Evolutionary conservation across 2,888 invertebrate genomes (phyloP), one percentile per base, ranked within the genome.

Genomic region (Pinctada fucata): DNA sequence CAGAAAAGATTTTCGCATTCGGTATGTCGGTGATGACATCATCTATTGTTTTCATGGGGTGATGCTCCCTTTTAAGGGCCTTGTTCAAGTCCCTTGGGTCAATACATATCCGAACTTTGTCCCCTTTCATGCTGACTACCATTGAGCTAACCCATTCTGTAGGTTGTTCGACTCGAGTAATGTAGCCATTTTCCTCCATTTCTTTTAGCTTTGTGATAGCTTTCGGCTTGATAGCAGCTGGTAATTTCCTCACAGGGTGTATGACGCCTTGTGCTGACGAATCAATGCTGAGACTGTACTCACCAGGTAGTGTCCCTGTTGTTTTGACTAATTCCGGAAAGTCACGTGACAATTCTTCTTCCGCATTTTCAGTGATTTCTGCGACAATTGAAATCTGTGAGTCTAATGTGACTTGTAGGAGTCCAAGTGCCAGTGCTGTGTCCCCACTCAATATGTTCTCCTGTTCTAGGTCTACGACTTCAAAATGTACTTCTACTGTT

Each of bases 121-220:
- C 83, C 31, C 82, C 81, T 63, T 72, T 77, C 1, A 82, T n/a
- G 4, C 79, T 69, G 1, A 82, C 81, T 3, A 82, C 83, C 83
- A 85, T 86, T 13, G 84, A 82, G 67, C 81, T 84, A 2, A 85
- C 84, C 85, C 84, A 85, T 58, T 84, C 80, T 3, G 84, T 87
- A n/a, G 84, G 85, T 51, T 81, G 73, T 3, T 75, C 49, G 3
- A 84, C 83, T 64, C 63, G 48, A 5, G 79, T 72, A n/a, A 81
- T 80, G 66, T 68, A 74, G 2, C 79, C 78, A 50, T 52, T 76
- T 63, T 16, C n/a, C 47, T 76, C 79, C 72, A 73, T 80, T 58
- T 81, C 79, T 52, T 65, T 65, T 75, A 87, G 31, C 66, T 81
- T 79, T 47, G 50, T 48, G n/a, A 67, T 70, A 10, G 76, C 75